A percentile compares a stretch with the other conserved stretches of the same genome.
Conservation (phyloP, 2,113 vertebrate species). For the Mesocricetus auratus region DNA sequence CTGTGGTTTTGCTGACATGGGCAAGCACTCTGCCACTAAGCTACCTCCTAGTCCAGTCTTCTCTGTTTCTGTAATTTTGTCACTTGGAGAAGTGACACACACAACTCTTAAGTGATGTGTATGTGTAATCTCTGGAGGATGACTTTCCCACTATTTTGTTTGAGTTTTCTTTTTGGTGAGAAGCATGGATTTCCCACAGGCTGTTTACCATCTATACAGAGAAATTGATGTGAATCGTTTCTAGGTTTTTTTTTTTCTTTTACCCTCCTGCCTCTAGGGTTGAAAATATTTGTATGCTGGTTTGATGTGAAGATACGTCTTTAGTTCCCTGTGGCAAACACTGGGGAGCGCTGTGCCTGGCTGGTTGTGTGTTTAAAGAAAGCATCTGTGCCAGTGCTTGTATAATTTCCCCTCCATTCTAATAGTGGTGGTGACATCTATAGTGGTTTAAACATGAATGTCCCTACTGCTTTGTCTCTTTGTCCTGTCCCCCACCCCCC, state of each 20-base stretch:
- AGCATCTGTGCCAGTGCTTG: neutral
- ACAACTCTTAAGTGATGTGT: neutral
- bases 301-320: neutral
- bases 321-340: neutral
- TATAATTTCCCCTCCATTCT: neutral
- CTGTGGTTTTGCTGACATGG: neutral
- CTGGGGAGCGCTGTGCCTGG: neutral
- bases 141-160: neutral
- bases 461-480: neutral
- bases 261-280: neutral
- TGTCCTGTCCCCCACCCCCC: neutral
- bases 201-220: neutral
- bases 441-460: neutral
- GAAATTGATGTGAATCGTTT: neutral
- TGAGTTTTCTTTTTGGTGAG: neutral
- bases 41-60: neutral
- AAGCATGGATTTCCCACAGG: neutral
- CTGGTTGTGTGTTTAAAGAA: neutral
- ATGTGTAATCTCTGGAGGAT: neutral
- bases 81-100: neutral
- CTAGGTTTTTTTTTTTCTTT: neutral
- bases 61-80: neutral
- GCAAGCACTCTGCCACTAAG: neutral
- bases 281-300: neutral
- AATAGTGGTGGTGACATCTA: neutral